phyloP scores from a whole-genome alignment of 2,888 invertebrate genomes.

The Teleogryllus oceanicus region DNA sequence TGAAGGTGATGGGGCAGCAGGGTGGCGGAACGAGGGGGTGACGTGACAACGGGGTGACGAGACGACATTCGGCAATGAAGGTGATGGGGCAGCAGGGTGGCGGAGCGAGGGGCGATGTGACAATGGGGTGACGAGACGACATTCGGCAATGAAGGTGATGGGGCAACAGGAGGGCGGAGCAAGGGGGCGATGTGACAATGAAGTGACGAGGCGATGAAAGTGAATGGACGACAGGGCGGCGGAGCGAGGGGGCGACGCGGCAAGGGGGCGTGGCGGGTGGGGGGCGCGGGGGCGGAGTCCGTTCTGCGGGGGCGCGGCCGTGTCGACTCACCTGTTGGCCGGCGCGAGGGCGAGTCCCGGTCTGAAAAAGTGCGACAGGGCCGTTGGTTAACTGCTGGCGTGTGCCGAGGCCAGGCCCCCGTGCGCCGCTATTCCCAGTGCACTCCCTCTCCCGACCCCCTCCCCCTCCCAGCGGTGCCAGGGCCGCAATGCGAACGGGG shows the following conservation, averaged over 20 bases:
- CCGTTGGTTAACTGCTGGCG: not conserved
- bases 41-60: too few species aligned
- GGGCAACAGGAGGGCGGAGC: conserved; percentile 61
- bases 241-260: not conserved
- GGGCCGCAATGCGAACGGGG: too few species aligned
- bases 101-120: too few species aligned
- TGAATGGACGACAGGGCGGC: conserved; percentile 73
- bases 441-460: not conserved
- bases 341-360: conserved; percentile 7
- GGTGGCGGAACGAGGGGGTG: too few species aligned
- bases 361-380: conserved; percentile 9
- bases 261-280: not conserved
- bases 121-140: conserved; percentile 51
- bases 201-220: conserved; percentile 57
- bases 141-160: conserved; percentile 75
- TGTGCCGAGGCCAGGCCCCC: not conserved
- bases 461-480: too few species aligned
- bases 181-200: not conserved
- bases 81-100: too few species aligned
- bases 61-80: too few species aligned
- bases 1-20: too few species aligned
- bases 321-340: not conserved
- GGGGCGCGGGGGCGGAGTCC: not conserved
- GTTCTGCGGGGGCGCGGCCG: not conserved
- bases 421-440: not conserved